Base-by-base conservation (phyloP, 35 echinoderm and acorn worm species). In the Apostichopus japonicus region DNA sequence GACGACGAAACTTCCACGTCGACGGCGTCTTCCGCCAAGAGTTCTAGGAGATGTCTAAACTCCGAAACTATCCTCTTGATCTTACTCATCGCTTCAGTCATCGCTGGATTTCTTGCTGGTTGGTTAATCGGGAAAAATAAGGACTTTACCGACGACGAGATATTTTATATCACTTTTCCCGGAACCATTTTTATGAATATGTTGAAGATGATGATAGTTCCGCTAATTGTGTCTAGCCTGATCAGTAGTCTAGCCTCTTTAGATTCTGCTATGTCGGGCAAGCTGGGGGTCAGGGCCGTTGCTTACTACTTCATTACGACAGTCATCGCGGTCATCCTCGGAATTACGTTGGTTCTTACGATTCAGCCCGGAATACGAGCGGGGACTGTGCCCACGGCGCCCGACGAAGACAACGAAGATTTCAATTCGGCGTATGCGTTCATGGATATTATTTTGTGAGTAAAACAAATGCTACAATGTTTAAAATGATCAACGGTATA, bases 171-270 rank as follows among this genome's bases (percentile, higher is more conserved):
- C 21, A 59, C 83, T 3, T 94, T 94, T 54, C 92, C 92, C 27
- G 92, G 92, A 10, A 86, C 86, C 10, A 33, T 94, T 23, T 94
- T 94, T 52, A 90, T 94, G 92, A 87, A 79, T 24, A 94, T 94
- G 92, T 22, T 94, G 16, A 94, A 89, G 51, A 94, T 94, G 92
- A 90, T 94, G 92, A 87, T 94, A 17, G 54, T 94, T 19, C 92
- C 92, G 1, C 21, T 90, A 15, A 94, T 94, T 8, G 72, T 79
- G 1, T 94, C 84, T 5, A 94, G 92, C 55, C 79, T 94, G 23
- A 79, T 94, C 53, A 58, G 83, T 70, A 90, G 92, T 55, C 77
- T 94, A n/a, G 86, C 92, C 56, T 89, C 92, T 11, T 51, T 94
- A 27, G 92, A 94, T 75, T 79, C 67, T 6, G 77, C 56, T 23